Base-by-base conservation (phyloP, 2,113 vertebrate species). In the Arvicanthis niloticus region DNA sequence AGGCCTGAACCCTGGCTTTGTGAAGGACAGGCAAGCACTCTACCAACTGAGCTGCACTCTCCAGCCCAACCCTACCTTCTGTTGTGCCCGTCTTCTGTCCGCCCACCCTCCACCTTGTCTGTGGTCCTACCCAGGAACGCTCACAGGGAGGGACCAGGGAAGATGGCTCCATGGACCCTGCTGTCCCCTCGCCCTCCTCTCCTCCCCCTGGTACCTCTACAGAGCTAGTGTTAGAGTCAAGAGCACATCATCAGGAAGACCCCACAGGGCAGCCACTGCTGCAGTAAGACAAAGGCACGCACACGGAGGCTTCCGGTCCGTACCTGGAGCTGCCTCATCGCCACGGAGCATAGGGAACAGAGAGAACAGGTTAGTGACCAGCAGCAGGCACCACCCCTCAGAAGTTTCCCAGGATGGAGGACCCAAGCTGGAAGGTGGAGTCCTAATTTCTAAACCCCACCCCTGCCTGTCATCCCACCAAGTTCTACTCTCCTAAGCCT, bases 301-400 rank as follows among this genome's bases (percentile, higher is more conserved):
- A 0, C 9, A 0, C 0, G 0, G 45, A 19, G 0, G 34, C 91
- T 97, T 98, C 97, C 81, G 2, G 97, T 98, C 97, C 96, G 1
- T 98, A 98, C 98, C 99, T 99, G 98, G 93, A 99, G 97, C 98
- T 99, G 98, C 93, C 98, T 96, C 97, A 77, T 91, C 70, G 82
- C 98, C 98, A 29, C 78, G 2, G 90, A 70, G 94, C 91, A 62
- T 42, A 81, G 68, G 96, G 70, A 7, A 85, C 75, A 96, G 78
- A 97, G 89, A 96, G 97, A 88, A 65, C 96, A 58, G 96, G 94
- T 98, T 91, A 97, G 76, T 51, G 96, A 29, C 37, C 45, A 10
- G 85, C 26, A 62, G 40, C 45, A 21, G 76, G 22, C 2, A 7
- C 5, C 19, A 3, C 5, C 86, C 86, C 40, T 1, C 2, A 10